phyloP scores from a whole-genome alignment of 30 jellyfish, hydroid and myxozoan genomes.

The Sanderia malayensis region DNA sequence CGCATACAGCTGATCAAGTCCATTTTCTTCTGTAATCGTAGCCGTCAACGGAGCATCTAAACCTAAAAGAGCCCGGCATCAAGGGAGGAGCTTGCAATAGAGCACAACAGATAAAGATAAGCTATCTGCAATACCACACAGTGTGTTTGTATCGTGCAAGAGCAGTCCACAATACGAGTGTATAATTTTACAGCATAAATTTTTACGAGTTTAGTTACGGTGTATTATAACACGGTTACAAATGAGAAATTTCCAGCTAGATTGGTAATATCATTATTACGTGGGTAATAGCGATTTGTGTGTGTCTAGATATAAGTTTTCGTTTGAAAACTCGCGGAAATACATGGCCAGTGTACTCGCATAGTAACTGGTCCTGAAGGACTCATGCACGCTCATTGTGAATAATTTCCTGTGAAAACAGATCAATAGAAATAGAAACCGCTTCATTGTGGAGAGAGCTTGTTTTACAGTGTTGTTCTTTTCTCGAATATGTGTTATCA shows the following conservation, averaged over 20 bases:
- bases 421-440: slow-evolving; percentile 36
- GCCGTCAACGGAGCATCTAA: slow-evolving; percentile 54
- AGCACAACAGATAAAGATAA: background rate
- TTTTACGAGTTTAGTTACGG: too few species aligned
- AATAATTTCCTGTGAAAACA: slow-evolving; percentile 46
- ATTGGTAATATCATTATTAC: too few species aligned
- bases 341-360: too few species aligned
- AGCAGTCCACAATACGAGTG: too few species aligned
- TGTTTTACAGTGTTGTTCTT: slow-evolving; percentile 55
- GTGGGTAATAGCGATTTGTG: too few species aligned
- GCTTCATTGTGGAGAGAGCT: slow-evolving; percentile 59
- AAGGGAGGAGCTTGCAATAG: background rate
- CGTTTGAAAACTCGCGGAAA: too few species aligned
- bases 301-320: too few species aligned
- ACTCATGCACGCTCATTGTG: slow-evolving; percentile 13
- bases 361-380: slow-evolving; percentile 14
- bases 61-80: slow-evolving; percentile 16
- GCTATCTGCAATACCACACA: too few species aligned
- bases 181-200: too few species aligned
- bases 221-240: too few species aligned
- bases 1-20: slow-evolving; percentile 34
- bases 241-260: too few species aligned
- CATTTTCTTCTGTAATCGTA: slow-evolving; percentile 17
- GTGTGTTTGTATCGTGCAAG: too few species aligned
- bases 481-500: slow-evolving; percentile 63